phyloP scores from a whole-genome alignment of 1,140 invertebrate species.

The Episyrphus balteatus region DNA sequence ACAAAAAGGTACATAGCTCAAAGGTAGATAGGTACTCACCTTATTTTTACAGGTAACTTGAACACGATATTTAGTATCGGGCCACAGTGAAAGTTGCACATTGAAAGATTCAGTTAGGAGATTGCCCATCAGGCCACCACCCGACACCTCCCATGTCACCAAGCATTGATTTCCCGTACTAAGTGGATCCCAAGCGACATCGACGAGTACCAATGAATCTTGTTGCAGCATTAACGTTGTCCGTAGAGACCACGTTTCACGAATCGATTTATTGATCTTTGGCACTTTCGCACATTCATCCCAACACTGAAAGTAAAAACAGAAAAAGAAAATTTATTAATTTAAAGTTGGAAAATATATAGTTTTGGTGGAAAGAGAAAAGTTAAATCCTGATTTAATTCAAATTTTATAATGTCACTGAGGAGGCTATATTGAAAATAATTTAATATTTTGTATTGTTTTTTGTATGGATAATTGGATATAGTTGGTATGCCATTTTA shows the following conservation, averaged over 20 bases:
- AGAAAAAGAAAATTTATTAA: neutral
- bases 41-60: conserved; percentile 47
- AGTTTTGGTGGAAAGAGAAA: neutral
- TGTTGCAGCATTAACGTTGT: conserved; percentile 20
- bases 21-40: conserved; percentile 22
- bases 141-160: conserved; percentile 73
- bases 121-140: conserved; percentile 70
- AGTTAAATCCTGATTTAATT: no score
- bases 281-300: conserved; percentile 21
- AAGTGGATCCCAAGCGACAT: conserved; percentile 61
- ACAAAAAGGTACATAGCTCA: no score
- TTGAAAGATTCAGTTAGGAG: conserved; percentile 67
- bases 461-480: no score
- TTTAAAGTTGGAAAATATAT: no score
- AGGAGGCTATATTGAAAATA: no score
- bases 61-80: conserved; percentile 67
- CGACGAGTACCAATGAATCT: conserved; percentile 53
- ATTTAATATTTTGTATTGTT: no score
- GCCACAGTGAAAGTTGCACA: conserved; percentile 66
- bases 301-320: conserved; percentile 22
- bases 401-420: no score
- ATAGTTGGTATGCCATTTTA: no score
- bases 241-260: conserved; percentile 10
- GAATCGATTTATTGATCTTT: conserved; percentile 12
- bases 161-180: conserved; percentile 54